These are phyloP conservation scores for Enteromius trimaculatus DNA, from an alignment of 2,797 vertebrate genomes.

Conservation along the genomic window DNA sequence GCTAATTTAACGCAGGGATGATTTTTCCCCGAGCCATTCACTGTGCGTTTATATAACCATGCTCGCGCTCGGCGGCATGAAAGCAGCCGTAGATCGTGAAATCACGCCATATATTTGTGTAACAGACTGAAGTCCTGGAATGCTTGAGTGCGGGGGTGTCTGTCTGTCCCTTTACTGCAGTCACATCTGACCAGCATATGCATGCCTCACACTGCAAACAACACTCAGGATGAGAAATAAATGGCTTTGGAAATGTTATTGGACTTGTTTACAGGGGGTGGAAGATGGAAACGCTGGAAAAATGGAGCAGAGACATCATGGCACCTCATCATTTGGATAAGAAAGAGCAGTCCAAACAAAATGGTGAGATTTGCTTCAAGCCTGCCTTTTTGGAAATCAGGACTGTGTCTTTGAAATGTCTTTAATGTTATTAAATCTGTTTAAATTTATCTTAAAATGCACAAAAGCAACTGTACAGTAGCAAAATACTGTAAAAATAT, in stretches of 20 bases:
- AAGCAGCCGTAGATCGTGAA: not conserved
- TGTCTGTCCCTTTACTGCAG: conserved; percentile 43
- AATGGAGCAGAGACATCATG: conserved; percentile 69
- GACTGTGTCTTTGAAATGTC: not conserved
- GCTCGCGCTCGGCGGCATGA: not conserved
- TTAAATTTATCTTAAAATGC: not conserved
- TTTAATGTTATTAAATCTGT: not conserved
- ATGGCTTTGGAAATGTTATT: conserved; percentile 1
- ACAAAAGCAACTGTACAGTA: not conserved
- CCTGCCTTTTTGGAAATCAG: not conserved
- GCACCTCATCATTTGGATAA: conserved; percentile 66
- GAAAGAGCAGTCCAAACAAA: conserved; percentile 64
- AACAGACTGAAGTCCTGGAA: conserved; percentile 51
- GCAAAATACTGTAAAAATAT: not conserved
- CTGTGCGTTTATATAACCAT: conserved; percentile 17
- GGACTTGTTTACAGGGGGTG: conserved; percentile 64
- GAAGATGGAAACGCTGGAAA: conserved; percentile 75
- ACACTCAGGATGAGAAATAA: not conserved
- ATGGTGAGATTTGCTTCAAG: conserved; percentile 48
- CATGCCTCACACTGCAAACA: conserved; percentile 17
- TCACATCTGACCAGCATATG: conserved; percentile 29
- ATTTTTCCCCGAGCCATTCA: not conserved
- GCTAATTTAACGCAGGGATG: conserved; percentile 39
- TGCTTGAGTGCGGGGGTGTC: conserved; percentile 58
- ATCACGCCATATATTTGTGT: conserved; percentile 16